Base-by-base conservation (phyloP, 2,888 invertebrate genomes). In the Drosophila putrida region DNA sequence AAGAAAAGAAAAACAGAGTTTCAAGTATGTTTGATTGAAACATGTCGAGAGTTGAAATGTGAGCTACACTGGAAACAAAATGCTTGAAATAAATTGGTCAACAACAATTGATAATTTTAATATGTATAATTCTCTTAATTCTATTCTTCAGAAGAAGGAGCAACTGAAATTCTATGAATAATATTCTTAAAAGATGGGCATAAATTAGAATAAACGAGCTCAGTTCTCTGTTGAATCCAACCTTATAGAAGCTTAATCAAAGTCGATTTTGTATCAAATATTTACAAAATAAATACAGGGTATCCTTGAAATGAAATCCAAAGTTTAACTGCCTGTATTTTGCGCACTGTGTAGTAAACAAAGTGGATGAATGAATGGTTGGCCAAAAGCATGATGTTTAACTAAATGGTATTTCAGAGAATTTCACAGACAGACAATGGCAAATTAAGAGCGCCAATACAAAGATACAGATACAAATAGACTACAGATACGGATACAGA, bases 371-470 rank as follows among this genome's bases (percentile, higher is more conserved):
- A 41, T 57, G 25, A 10, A n/a, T 54, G 54, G 41, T 20, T 33
- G 41, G 36, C 13, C 27, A 9, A 31, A 49, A 73, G 44, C 15
- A 54, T 49, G 64, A 10, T 71, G 46, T 33, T 58, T 31, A 59
- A 74, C 43, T 61, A 59, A 74, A 51, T 61, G 78, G 74, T 66
- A 66, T 76, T 81, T 79, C 63, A 72, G 60, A 75, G 72, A 84
- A 83, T 72, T 60, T 66, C 75, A 59, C 78, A 65, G 58, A 27
- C 57, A 61, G 28, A 57, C 54, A 76, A 73, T 85, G 72, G 57
- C 63, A 70, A 70, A 80, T 73, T 65, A 77, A 79, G 69, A 67
- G 78, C 57, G 43, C 43, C 44, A 61, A 63, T 71, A 44, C 49
- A 60, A 28, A 55, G 57, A 58, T 50, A 54, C 44, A 49, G 44